Percentiles rank a stretch among this genome's conserved stretches.
Conservation (phyloP, 2,888 invertebrate genomes). For the Ennomos quercinarius region DNA sequence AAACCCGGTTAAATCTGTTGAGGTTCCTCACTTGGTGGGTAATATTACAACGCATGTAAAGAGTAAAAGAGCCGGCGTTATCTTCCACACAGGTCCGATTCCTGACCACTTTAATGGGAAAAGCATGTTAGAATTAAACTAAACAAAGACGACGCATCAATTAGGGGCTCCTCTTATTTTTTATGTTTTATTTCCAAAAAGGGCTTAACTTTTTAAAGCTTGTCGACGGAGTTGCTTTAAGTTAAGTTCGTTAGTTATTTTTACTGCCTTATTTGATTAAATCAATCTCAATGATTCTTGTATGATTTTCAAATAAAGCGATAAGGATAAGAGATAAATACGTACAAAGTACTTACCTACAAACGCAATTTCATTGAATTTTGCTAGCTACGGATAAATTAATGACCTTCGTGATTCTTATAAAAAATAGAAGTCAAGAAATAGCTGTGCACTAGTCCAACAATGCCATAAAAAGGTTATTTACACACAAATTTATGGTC, state of each 20-base stretch:
- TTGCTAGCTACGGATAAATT: slow-evolving; percentile 2
- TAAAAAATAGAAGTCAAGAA: slow-evolving; percentile 11
- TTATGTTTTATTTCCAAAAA: slow-evolving; percentile 71
- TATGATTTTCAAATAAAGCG: slow-evolving; percentile 79
- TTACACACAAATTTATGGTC: slow-evolving; percentile 15
- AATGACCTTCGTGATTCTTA: slow-evolving; percentile 4
- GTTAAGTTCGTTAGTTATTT: slow-evolving; percentile 73
- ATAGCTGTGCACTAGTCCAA: slow-evolving; percentile 4
- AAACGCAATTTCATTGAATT: slow-evolving; percentile 6
- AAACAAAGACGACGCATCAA: slow-evolving; percentile 86
- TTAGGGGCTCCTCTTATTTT: slow-evolving; percentile 76
- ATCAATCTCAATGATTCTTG: slow-evolving; percentile 81
- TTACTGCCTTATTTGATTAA: slow-evolving; percentile 80
- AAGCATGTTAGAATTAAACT: slow-evolving; percentile 86
- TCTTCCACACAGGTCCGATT: slow-evolving; percentile 78
- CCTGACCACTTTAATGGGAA: slow-evolving; percentile 86
- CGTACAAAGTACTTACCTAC: slow-evolving; percentile 10
- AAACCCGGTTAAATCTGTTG: slow-evolving; percentile 72
- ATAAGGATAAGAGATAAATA: slow-evolving; percentile 78
- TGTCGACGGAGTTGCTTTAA: slow-evolving; percentile 75
- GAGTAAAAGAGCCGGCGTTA: slow-evolving; percentile 83
- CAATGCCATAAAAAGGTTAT: slow-evolving; percentile 16
- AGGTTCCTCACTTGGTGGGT: slow-evolving; percentile 73
- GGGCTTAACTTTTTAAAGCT: slow-evolving; percentile 79
- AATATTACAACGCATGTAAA: slow-evolving; percentile 82